Conservation (phyloP, 2,888 invertebrate species). For the Scelioninae gen. 2 region DNA sequence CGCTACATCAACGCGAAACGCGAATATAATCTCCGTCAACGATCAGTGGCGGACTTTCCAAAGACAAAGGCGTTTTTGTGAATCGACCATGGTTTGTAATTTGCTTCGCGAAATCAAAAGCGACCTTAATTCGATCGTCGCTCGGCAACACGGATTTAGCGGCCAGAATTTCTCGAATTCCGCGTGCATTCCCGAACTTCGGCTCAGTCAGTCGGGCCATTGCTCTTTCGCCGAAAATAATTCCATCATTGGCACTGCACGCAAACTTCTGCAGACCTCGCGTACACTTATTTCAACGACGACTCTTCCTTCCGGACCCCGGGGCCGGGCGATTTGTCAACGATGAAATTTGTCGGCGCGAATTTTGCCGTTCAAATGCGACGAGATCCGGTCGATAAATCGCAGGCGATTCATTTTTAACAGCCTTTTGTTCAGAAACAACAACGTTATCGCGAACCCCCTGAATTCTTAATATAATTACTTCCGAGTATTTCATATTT, state of each 20-base stretch:
- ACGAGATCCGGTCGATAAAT: too few relatives aligned
- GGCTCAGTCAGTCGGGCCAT: slow-evolving; percentile 56
- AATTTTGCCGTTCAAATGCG: too few relatives aligned
- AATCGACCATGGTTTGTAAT: slow-evolving; percentile 13
- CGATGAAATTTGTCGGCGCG: too few relatives aligned
- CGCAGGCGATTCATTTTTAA: neutral
- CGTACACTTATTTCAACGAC: neutral
- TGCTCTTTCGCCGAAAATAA: slow-evolving; percentile 60
- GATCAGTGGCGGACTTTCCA: slow-evolving; percentile 13
- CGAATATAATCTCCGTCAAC: slow-evolving; percentile 15
- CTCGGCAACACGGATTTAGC: slow-evolving; percentile 44
- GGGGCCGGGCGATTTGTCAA: too few relatives aligned
- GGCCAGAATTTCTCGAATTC: slow-evolving; percentile 55
- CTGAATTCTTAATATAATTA: slow-evolving; percentile 44
- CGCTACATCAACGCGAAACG: slow-evolving; percentile 4
- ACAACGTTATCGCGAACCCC: slow-evolving; percentile 25
- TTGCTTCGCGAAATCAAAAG: slow-evolving; percentile 34
- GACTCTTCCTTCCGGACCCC: too few relatives aligned
- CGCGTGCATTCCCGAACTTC: slow-evolving; percentile 51
- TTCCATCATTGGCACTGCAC: slow-evolving; percentile 56
- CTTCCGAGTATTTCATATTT: slow-evolving; percentile 31
- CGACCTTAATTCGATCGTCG: slow-evolving; percentile 39
- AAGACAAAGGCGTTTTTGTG: slow-evolving; percentile 33
- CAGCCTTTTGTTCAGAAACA: neutral
- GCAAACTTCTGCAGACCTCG: slow-evolving; percentile 31